phyloP scores from a whole-genome alignment of 2,888 invertebrate genomes.

The Callosobruchus maculatus region DNA sequence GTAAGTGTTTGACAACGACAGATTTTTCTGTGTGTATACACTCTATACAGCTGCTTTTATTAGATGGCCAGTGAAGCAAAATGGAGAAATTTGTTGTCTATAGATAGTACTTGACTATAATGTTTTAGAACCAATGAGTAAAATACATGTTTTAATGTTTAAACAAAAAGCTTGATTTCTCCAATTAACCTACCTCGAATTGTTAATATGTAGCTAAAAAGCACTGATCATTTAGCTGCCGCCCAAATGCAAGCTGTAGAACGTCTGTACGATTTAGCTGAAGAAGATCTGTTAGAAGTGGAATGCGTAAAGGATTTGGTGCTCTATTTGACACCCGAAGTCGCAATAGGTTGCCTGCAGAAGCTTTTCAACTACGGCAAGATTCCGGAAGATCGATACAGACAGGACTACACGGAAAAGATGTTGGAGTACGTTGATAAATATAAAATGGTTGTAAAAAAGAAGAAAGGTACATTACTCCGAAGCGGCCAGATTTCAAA shows the following conservation, averaged over 20 bases:
- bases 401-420: slow-evolving; percentile 11
- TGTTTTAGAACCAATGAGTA: too few relatives aligned
- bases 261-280: slow-evolving; percentile 31
- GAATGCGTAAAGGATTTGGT: slow-evolving; percentile 28
- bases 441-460: background rate
- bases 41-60: too few relatives aligned
- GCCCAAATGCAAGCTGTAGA: slow-evolving; percentile 29
- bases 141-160: too few relatives aligned
- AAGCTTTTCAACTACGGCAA: slow-evolving; percentile 26
- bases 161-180: too few relatives aligned
- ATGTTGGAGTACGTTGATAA: slow-evolving; percentile 20
- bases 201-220: too few relatives aligned
- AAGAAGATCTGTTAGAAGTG: slow-evolving; percentile 28
- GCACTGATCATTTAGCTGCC: background rate
- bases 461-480: background rate
- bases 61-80: too few relatives aligned
- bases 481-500: too few relatives aligned
- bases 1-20: too few relatives aligned
- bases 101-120: too few relatives aligned
- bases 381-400: slow-evolving; percentile 19
- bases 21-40: too few relatives aligned
- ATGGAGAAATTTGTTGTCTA: too few relatives aligned
- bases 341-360: slow-evolving; percentile 27
- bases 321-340: slow-evolving; percentile 29
- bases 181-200: too few relatives aligned